phyloP scores from a whole-genome alignment of 2,113 vertebrate species.

The Ovis canadensis region DNA sequence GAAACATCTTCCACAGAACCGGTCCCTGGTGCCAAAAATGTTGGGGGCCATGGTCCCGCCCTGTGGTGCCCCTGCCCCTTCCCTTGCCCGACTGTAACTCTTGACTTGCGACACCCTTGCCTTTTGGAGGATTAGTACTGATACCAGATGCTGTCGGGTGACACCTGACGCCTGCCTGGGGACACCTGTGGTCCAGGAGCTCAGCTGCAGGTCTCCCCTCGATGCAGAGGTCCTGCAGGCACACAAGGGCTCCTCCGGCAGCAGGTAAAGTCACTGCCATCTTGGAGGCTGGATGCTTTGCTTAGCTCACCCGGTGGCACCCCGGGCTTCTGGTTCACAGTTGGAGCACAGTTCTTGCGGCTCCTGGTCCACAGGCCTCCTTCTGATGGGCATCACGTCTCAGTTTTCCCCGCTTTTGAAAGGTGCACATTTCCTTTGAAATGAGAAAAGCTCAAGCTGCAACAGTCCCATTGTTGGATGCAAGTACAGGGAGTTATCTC shows the following conservation, averaged over 20 bases:
- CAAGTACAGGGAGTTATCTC: not conserved
- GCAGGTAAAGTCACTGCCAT: not conserved
- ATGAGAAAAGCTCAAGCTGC: not conserved
- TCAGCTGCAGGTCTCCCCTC: not conserved
- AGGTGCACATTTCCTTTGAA: not conserved
- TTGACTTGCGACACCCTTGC: no score
- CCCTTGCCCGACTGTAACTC: not conserved
- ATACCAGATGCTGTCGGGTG: accelerated
- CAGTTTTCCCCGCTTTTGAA: not conserved
- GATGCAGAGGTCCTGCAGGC: accelerated
- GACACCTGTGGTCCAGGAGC: not conserved
- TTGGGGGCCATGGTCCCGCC: not conserved
- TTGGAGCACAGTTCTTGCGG: accelerated
- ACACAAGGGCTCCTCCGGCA: accelerated
- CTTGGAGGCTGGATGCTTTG: accelerated
- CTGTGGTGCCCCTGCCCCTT: not conserved
- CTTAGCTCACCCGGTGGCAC: accelerated
- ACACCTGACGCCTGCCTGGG: not conserved
- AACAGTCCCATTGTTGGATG: accelerated
- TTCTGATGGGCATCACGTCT: not conserved
- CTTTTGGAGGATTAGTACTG: not conserved
- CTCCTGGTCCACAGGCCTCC: not conserved
- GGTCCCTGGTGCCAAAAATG: not conserved
- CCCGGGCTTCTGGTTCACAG: not conserved
- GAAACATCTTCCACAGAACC: not conserved